Base-by-base conservation (phyloP, 1,140 invertebrate species). In the Panagrolaimus sp. region DNA sequence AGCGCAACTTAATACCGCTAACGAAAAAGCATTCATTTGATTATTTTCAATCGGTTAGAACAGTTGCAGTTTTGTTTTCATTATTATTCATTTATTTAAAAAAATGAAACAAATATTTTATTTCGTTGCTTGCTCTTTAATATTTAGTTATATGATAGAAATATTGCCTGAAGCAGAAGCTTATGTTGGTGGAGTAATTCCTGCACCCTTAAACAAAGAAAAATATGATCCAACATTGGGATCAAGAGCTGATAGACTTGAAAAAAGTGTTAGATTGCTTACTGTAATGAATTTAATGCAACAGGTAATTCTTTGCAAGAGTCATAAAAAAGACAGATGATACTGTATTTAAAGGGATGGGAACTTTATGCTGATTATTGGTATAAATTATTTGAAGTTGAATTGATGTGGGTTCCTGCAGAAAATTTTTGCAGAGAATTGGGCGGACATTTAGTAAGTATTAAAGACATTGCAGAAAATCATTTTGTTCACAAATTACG, bases 381-480 rank as follows among this genome's bases (percentile, higher is more conserved):
- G 76, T 79, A 79, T 57, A 65, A 69, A 16, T 51, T 81, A 46
- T 81, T 81, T 61, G 78, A 79, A 61, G 63, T 79, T 8, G 78
- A 79, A 64, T 38, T 79, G 46, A 76, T 76, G 74, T 81, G 78
- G 78, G 66, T 79, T 61, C 73, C 73, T 43, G 78, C 78, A 0
- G 78, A 81, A 42, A 79, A 79, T 65, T 81, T 81, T 44, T 79
- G 78, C 65, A 63, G 79, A 16, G 69, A 78, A 31, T 66, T 81
- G 45, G 78, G 76, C 0, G 78, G 76, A 0, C 77, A 79, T 66
- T 65, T 79, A 20, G 74, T 68, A n/a, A 74, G 71, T 25, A 79
- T 79, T 14, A 68, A 65, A 16, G 74, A 81, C 61, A 61, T 66
- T 51, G 71, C 76, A 7, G 78, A 79, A 51, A 79, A 79, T 63